Percentiles rank a stretch among this genome's conserved stretches.
Conservation (phyloP, 92 coral and sea anemone species). For the Anthopleura xanthogrammica region DNA sequence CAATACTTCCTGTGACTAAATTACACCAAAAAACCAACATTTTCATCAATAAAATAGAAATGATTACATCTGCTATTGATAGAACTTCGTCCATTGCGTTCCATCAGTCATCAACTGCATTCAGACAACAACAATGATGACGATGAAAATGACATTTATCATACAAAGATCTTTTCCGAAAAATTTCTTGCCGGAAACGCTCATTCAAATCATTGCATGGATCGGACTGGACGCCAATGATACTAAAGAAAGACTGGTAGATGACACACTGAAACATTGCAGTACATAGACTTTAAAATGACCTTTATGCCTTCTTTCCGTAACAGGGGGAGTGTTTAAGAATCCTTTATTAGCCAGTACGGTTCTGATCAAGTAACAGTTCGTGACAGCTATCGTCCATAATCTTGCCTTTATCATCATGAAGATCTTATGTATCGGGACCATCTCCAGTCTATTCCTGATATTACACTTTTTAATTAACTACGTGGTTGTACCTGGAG, state of each 20-base stretch:
- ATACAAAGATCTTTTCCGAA: not conserved
- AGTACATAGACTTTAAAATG: constrained; percentile 10
- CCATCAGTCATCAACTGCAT: not conserved
- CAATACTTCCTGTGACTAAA: not conserved
- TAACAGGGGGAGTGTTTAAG: constrained; percentile 25
- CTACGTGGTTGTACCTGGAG: constrained; percentile 15
- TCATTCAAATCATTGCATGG: constrained; percentile 6
- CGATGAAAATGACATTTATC: constrained; percentile 5
- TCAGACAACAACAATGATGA: constrained; percentile 11
- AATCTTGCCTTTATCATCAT: constrained; percentile 25
- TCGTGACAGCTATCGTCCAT: constrained; percentile 30
- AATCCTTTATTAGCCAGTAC: constrained; percentile 6
- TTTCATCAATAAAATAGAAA: not conserved
- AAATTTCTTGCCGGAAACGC: constrained; percentile 2
- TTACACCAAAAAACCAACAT: not conserved
- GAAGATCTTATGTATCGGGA: constrained; percentile 26
- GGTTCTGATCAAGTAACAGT: constrained; percentile 9
- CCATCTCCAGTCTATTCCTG: constrained; percentile 21
- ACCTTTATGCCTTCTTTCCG: constrained; percentile 22
- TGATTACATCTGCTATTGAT: not conserved
- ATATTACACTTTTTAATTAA: constrained; percentile 14
- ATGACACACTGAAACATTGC: not conserved
- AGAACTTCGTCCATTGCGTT: not conserved
- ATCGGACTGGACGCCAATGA: not conserved
- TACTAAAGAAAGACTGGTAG: not conserved